Evolutionary conservation across 1,140 invertebrate genomes (phyloP).

Genomic region (Druon quercuslanigerum): DNA sequence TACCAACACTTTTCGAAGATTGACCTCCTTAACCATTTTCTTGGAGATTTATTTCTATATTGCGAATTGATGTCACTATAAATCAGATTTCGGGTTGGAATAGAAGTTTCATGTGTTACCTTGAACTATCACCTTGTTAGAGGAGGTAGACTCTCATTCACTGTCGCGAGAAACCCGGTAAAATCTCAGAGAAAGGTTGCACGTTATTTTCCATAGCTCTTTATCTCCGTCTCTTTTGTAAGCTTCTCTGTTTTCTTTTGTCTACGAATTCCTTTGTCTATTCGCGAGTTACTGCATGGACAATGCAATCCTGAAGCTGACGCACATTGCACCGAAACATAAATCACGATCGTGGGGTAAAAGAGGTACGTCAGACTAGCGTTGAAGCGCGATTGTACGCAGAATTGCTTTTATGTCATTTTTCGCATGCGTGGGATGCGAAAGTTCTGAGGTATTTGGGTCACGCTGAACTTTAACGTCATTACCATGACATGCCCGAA

Average conservation of each 20-base stretch:
- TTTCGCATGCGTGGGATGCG: background rate
- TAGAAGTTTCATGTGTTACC: background rate
- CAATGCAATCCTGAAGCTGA: constrained; percentile 23
- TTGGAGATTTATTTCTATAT: background rate
- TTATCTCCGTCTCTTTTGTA: constrained; percentile 21
- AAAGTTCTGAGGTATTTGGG: no score
- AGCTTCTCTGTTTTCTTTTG: constrained; percentile 14
- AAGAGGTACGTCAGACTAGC: background rate
- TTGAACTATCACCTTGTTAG: background rate
- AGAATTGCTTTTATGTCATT: constrained; percentile 3
- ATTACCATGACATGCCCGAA: no score
- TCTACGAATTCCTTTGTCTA: constrained; percentile 7
- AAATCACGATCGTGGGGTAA: background rate
- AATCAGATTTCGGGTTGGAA: constrained; percentile 5
- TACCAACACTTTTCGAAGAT: no score
- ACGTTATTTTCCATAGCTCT: constrained; percentile 23
- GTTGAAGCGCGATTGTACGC: background rate
- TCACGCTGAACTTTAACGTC: no score
- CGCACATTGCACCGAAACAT: constrained; percentile 20
- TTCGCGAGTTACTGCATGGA: constrained; percentile 7
- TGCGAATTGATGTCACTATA: background rate
- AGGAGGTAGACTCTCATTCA: constrained; percentile 12
- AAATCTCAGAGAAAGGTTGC: constrained; percentile 16
- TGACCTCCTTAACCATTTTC: background rate
- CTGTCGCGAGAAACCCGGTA: constrained; percentile 13